Evolutionary conservation across 2,888 invertebrate species (phyloP).

Genomic region (Ochropacha duplaris): DNA sequence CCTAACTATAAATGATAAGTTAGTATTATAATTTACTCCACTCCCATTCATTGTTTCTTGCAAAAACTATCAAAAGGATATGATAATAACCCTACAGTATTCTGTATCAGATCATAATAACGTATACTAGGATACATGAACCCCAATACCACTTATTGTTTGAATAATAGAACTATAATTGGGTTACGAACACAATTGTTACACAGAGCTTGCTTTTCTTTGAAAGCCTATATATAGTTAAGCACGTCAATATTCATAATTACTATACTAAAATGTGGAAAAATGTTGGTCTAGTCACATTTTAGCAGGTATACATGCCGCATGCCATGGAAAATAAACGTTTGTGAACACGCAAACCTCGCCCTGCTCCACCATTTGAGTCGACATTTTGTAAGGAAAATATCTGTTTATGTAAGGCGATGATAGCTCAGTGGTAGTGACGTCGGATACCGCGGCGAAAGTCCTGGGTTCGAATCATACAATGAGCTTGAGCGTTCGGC

Average conservation of each 20-base stretch:
- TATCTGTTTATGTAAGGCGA: no score
- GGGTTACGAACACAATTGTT: constrained; percentile 18
- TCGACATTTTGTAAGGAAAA: constrained; percentile 37
- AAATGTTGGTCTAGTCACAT: constrained; percentile 40
- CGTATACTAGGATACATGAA: background rate
- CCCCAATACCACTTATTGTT: background rate
- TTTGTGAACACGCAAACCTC: constrained; percentile 59
- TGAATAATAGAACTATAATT: constrained; percentile 22
- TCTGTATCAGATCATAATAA: background rate
- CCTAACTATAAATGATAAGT: no score
- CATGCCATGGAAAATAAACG: constrained; percentile 47
- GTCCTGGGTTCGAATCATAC: no score
- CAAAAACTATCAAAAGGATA: background rate
- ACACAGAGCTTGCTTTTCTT: constrained; percentile 31
- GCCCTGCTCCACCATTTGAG: constrained; percentile 31
- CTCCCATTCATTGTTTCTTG: background rate
- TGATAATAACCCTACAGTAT: background rate
- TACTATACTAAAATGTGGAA: constrained; percentile 53
- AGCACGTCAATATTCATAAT: constrained; percentile 55
- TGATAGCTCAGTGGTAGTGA: no score
- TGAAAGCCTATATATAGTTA: constrained; percentile 36
- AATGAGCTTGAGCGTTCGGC: no score
- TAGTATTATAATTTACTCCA: background rate
- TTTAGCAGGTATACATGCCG: constrained; percentile 34
- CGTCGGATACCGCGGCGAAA: no score